Evolutionary conservation across 64 coral and sea anemone species (phyloP), one percentile per base, ranked within the genome.

Genomic region (Stylophora pistillata): DNA sequence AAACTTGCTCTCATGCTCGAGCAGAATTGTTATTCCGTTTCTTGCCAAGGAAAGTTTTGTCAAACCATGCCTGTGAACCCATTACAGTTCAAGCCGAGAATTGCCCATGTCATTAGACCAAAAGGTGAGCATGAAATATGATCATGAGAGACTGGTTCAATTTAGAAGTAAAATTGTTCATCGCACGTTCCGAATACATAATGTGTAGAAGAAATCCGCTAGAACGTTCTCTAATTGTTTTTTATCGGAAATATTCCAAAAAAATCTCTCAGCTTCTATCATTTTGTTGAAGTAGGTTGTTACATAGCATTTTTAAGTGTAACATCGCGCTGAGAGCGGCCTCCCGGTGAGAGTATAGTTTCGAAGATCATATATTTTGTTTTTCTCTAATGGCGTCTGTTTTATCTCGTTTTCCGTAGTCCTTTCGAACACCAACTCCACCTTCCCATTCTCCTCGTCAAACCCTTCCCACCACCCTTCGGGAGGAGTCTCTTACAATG

Each of bases 401-500:
- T 5, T 65, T 25, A 25, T 10, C 23, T 68, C 64, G n/a, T 4
- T 77, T 56, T 20, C 47, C 10, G 20, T 14, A 79, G 77, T 59
- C 30, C 6, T 60, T 59, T 79, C 23, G 55, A 56, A 79, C 20
- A 28, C 14, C 11, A 18, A 25, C 31, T 69, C 15, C 11, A 5
- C n/a, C 20, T 7, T 53, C 53, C 73, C 37, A 10, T 31, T 17
- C 32, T 16, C 13, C 18, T 37, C 15, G 53, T 14, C 32, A 21
- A 41, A 53, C 17, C 23, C 57, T 84, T 79, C 53, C 53, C 76
- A 90, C 73, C 79, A 52, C 64, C 77, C 87, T 84, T 77, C 97
- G 57, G 93, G 97, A 90, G 86, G 59, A 79, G 87, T 95, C 97
- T 99, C 97, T 99, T 99, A 99, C 97, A 95, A 99, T 99, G 97